These are phyloP conservation scores for Sebastes vulpes DNA, from an alignment of 2,797 vertebrate species.

Conservation along the genomic window DNA sequence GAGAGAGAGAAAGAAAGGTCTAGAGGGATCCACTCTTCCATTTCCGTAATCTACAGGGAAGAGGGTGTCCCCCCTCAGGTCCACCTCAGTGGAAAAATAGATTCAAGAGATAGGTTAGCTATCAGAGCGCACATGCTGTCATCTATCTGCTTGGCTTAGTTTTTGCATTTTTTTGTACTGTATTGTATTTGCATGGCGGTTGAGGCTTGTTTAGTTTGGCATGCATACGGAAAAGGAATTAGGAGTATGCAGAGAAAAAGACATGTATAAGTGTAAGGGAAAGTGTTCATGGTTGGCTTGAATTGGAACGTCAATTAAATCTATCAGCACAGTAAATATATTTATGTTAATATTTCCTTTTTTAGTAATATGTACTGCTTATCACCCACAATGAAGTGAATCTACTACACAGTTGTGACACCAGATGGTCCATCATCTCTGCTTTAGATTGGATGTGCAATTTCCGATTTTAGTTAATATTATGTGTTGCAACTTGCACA, in stretches of 20 bases:
- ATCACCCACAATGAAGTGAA: not conserved
- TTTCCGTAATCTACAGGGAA: constrained; percentile 62
- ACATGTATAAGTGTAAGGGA: not conserved
- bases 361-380: not conserved
- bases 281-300: not conserved
- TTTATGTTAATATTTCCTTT: not conserved
- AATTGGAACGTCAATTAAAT: not conserved
- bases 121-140: constrained; percentile 17
- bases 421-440: not conserved
- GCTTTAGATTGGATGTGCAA: not conserved
- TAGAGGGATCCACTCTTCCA: constrained; percentile 69
- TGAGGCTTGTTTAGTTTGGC: not conserved
- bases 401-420: not conserved
- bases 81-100: constrained; percentile 36
- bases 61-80: constrained; percentile 49
- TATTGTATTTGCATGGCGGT: constrained; percentile 12
- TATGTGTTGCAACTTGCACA: not conserved
- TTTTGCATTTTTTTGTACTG: constrained; percentile 15
- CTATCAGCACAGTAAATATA: not conserved
- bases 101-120: constrained; percentile 29
- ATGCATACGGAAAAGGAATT: not conserved
- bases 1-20: constrained; percentile 7
- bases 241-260: not conserved
- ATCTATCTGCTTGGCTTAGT: not conserved
- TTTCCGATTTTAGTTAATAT: not conserved